Conservation (phyloP, 2,888 invertebrate genomes). For the Noctua janthina region DNA sequence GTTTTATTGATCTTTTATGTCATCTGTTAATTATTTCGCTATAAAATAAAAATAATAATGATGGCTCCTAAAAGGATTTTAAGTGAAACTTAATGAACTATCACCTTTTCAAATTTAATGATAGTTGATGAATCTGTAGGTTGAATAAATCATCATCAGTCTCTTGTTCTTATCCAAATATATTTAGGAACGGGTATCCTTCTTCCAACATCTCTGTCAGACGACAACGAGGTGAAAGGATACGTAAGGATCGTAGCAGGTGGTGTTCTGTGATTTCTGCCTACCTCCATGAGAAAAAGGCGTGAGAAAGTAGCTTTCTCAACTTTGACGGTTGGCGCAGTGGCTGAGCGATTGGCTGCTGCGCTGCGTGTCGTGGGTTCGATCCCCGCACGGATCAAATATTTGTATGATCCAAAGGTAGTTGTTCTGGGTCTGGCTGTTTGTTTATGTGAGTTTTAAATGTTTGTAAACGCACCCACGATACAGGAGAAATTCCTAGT, state of each 20-base stretch:
- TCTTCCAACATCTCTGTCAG: not conserved
- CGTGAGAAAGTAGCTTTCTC: too few relatives aligned
- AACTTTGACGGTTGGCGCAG: not conserved
- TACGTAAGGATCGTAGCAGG: not conserved
- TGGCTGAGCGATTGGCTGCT: too few relatives aligned
- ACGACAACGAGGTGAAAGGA: not conserved
- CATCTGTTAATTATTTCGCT: conserved; percentile 27
- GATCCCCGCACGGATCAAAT: too few relatives aligned
- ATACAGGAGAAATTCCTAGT: too few relatives aligned
- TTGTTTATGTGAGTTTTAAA: too few relatives aligned
- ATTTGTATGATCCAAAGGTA: too few relatives aligned
- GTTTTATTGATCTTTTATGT: conserved; percentile 34
- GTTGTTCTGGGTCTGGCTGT: too few relatives aligned
- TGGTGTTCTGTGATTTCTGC: not conserved
- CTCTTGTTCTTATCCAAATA: not conserved
- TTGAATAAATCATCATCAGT: not conserved
- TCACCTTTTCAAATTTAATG: not conserved
- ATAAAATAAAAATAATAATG: conserved; percentile 19
- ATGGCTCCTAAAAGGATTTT: not conserved
- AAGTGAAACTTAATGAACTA: not conserved
- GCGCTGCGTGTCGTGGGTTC: too few relatives aligned
- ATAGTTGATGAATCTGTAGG: not conserved
- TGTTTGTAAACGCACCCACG: too few relatives aligned
- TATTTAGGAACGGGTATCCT: not conserved
- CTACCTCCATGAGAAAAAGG: not conserved